These are phyloP conservation scores for Columbina picui DNA, from an alignment of 2,113 vertebrate species.

Conservation along the genomic window DNA sequence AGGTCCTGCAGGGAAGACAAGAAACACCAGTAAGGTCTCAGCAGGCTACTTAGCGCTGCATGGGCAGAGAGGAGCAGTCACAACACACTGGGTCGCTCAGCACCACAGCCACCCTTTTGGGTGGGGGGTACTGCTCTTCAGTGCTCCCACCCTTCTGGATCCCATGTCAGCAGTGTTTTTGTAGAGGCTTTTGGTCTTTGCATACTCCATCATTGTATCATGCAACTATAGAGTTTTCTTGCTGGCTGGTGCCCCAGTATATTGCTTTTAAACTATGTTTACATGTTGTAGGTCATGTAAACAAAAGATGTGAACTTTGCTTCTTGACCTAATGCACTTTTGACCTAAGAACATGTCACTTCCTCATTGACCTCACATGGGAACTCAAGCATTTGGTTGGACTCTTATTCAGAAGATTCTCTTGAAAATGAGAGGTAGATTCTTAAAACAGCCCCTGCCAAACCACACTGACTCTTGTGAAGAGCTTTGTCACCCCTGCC, in stretches of 20 bases:
- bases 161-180: background rate
- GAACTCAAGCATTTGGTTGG: background rate
- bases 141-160: fast-evolving
- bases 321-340: background rate
- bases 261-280: background rate
- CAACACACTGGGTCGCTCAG: fast-evolving
- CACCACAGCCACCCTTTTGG: fast-evolving
- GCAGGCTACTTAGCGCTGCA: fast-evolving
- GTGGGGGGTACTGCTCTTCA: background rate
- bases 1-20: background rate
- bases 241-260: background rate
- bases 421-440: background rate
- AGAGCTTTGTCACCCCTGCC: background rate
- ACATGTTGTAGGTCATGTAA: background rate
- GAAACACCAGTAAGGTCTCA: fast-evolving
- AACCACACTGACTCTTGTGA: background rate
- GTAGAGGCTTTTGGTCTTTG: background rate
- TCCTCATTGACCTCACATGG: background rate
- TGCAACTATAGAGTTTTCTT: background rate
- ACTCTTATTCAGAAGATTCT: background rate
- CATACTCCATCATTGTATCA: background rate
- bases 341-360: background rate
- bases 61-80: background rate
- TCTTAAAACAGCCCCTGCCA: background rate
- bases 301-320: background rate